A percentile compares a stretch with the other conserved stretches of the same genome.
Evolutionary conservation across 2,113 vertebrate genomes (phyloP).

Genomic region (Heteronetta atricapilla): DNA sequence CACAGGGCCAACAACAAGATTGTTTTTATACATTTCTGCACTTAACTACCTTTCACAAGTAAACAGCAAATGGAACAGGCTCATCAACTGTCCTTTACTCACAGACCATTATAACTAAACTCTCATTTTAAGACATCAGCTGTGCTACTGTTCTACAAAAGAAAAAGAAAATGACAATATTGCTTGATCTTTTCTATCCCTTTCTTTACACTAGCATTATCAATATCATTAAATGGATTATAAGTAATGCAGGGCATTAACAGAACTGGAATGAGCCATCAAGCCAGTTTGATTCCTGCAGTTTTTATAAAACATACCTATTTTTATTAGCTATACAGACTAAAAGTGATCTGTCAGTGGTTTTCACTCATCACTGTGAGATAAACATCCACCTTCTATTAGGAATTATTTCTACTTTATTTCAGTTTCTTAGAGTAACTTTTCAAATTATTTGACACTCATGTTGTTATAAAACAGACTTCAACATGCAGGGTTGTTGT

Average conservation of each 20-base stretch:
- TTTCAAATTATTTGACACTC: not conserved
- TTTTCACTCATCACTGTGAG: not conserved
- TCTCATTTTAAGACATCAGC: not conserved
- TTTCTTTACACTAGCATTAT: not conserved
- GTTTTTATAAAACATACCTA: not conserved
- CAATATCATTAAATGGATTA: not conserved
- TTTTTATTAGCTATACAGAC: not conserved
- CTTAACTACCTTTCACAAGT: not conserved
- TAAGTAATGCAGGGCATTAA: not conserved
- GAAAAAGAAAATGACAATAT: not conserved
- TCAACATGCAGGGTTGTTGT: not conserved
- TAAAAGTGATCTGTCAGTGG: not conserved
- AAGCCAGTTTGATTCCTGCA: not conserved
- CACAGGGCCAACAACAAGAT: fast-evolving
- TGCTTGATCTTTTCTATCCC: not conserved
- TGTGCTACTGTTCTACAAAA: not conserved
- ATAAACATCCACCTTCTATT: not conserved
- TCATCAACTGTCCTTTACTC: not conserved
- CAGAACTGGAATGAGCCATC: not conserved
- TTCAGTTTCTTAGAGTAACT: not conserved
- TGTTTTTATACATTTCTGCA: not conserved
- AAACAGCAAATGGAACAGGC: not conserved
- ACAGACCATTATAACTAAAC: not conserved
- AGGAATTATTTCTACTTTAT: not conserved
- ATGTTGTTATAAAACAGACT: not conserved